These are phyloP conservation scores for Orchesella flavescens DNA, from an alignment of 2,888 invertebrate genomes.

Conservation along the genomic window DNA sequence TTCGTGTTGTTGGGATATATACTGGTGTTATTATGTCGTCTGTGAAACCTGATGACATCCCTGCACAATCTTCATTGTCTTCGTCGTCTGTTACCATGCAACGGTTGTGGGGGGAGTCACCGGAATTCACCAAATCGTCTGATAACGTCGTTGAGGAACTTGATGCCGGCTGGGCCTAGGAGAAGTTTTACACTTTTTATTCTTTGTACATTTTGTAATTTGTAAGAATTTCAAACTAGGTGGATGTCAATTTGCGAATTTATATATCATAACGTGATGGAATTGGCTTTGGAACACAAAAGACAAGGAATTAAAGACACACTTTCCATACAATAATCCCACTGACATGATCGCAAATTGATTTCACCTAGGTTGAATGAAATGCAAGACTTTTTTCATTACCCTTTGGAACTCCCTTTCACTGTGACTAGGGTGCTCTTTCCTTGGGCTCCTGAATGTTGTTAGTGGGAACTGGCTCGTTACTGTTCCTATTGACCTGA, in stretches of 20 bases:
- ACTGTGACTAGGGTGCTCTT: too few relatives aligned
- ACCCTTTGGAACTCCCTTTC: too few relatives aligned
- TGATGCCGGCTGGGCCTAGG: slow-evolving; percentile 46
- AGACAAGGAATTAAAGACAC: too few relatives aligned
- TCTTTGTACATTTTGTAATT: not conserved
- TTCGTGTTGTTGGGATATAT: slow-evolving; percentile 80
- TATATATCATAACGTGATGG: too few relatives aligned
- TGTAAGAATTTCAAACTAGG: not conserved
- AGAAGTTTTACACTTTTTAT: not conserved
- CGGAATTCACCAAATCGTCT: slow-evolving; percentile 93
- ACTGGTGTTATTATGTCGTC: slow-evolving; percentile 95
- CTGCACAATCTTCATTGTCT: slow-evolving; percentile 54
- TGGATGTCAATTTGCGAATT: not conserved
- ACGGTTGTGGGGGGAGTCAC: slow-evolving; percentile 79
- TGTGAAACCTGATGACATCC: slow-evolving; percentile 86
- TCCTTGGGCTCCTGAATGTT: not conserved
- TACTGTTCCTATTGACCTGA: slow-evolving; percentile 11
- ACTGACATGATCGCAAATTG: too few relatives aligned
- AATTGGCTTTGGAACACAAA: too few relatives aligned
- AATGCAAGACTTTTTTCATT: too few relatives aligned
- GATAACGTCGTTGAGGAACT: slow-evolving; percentile 75
- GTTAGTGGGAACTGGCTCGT: not conserved
- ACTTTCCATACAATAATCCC: too few relatives aligned
- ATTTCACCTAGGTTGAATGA: too few relatives aligned
- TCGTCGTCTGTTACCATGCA: slow-evolving; percentile 45